A percentile compares a stretch with the other conserved stretches of the same genome.
These are phyloP conservation scores for Lepus oiostolus DNA, from an alignment of 2,797 vertebrate genomes.

Conservation along the genomic window DNA sequence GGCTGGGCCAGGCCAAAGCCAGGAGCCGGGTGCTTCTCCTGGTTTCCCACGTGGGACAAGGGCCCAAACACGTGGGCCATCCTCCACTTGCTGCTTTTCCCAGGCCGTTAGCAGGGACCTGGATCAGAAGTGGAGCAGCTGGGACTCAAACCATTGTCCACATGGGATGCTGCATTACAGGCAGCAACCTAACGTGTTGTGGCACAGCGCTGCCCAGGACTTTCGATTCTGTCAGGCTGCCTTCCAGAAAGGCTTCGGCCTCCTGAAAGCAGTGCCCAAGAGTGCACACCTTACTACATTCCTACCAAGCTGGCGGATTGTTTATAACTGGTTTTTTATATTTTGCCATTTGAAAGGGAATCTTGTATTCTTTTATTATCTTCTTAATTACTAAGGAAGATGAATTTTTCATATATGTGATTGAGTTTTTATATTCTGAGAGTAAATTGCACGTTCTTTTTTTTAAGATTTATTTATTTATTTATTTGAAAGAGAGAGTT, in stretches of 20 bases:
- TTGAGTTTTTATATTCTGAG: background rate
- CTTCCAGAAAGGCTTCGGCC: background rate
- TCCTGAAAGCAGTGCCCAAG: background rate
- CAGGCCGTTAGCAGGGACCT: too few species aligned
- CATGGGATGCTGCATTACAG: too few species aligned
- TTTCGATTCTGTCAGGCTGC: background rate
- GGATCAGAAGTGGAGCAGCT: too few species aligned
- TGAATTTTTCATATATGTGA: background rate
- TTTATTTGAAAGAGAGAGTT: too few species aligned
- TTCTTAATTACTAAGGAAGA: conserved; percentile 1
- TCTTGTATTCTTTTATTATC: background rate
- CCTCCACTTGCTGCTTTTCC: too few species aligned
- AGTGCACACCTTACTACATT: background rate
- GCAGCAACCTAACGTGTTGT: too few species aligned
- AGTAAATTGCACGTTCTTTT: background rate
- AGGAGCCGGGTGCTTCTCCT: too few species aligned
- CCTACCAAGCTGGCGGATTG: background rate
- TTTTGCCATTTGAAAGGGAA: conserved; percentile 5
- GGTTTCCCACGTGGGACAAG: too few species aligned
- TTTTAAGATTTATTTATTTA: too few species aligned
- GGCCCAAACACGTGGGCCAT: too few species aligned
- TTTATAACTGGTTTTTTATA: background rate
- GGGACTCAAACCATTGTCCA: too few species aligned
- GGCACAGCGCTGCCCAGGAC: background rate
- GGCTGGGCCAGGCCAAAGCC: too few species aligned